Evolutionary conservation across 2,113 vertebrate genomes (phyloP).

Genomic region (Phoxinus phoxinus): DNA sequence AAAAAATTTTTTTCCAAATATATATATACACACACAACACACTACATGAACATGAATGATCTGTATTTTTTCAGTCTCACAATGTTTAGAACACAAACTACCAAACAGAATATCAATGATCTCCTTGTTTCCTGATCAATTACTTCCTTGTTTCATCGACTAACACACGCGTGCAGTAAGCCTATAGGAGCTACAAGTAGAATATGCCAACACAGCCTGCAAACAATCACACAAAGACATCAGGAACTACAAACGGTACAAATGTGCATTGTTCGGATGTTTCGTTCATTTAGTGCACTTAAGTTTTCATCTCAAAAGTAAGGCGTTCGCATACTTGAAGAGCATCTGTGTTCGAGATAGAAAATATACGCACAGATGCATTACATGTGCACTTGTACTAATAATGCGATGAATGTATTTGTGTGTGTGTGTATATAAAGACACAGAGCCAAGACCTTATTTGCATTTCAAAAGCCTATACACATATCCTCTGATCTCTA

Average conservation of each 20-base stretch:
- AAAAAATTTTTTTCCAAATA: no score
- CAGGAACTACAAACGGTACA: neutral
- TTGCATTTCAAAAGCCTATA: conserved; percentile 56
- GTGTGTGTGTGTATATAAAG: conserved; percentile 19
- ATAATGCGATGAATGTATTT: neutral
- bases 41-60: neutral
- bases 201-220: neutral
- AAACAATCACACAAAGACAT: neutral
- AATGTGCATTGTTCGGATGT: neutral
- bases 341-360: neutral
- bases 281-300: neutral
- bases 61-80: neutral
- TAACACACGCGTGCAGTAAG: neutral
- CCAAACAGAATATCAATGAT: neutral
- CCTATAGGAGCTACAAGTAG: neutral
- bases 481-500: conserved; percentile 44
- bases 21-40: neutral
- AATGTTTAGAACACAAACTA: neutral
- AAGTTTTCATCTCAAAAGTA: neutral
- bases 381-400: conserved; percentile 1
- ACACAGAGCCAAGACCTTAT: conserved; percentile 25
- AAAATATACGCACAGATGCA: neutral
- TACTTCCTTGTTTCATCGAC: neutral
- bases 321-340: no score
- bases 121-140: neutral